Evolutionary conservation across 2,888 invertebrate species (phyloP), one percentile per base, ranked within the genome.

Genomic region (Plebejus melissa): DNA sequence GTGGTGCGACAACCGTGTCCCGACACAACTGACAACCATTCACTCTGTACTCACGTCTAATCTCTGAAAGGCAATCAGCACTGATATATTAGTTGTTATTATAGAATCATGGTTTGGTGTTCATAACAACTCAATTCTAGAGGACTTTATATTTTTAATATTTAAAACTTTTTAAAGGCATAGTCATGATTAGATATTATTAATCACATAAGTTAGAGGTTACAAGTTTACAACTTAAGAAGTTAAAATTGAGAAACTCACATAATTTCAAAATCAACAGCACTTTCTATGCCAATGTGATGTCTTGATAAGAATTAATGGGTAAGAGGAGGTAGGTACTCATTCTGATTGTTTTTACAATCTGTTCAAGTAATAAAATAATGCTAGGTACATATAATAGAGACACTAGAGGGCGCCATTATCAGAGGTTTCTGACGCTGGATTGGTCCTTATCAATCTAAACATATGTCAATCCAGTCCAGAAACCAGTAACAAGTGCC

Each of bases 41-140:
- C 88, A 84, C 86, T 85, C 87, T 86, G 88, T 93, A 93, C 93
- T 93, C 91, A 93, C 93, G 91, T 93, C 92, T 90, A 93, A 88
- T 92, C 88, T 91, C 93, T 93, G 93, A 93, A 93, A 93, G 90
- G 90, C 86, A 93, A 93, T 85, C 60, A 60, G 84, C 81, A 83
- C 82, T 88, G 77, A 79, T 76, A 78, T 76, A 81, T 80, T 78
- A 80, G 79, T 81, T 75, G 77, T 79, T 79, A 76, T 16, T 77
- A 75, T 38, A 65, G 38, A 69, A 32, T 6, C 46, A 46, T 46
- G 46, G 46, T 54, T 16, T 54, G 54, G 54, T 54, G 54, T 54
- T 54, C 54, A 54, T 54, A 54, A 54, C 54, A 54, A 54, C 54
- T 54, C 16, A 54, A 54, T 54, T 54, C 9, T 11, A 46, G 9